These are phyloP conservation scores for Taurulus bubalis DNA, from an alignment of 2,113 vertebrate species.

Conservation along the genomic window DNA sequence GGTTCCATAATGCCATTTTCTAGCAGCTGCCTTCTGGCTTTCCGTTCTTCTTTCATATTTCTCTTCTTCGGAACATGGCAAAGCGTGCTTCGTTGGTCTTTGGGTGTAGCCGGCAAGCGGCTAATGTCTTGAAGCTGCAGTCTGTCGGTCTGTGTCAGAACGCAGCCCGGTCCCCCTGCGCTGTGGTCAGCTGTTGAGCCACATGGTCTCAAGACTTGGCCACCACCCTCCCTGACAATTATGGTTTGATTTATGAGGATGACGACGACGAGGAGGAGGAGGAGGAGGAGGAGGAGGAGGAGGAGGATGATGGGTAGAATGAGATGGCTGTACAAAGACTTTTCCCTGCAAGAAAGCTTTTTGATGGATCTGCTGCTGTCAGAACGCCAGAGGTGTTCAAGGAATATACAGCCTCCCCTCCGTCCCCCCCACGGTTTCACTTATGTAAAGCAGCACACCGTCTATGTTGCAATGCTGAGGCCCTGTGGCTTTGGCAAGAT, in stretches of 20 bases:
- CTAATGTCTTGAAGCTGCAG: slow-evolving; percentile 14
- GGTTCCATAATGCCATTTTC: slow-evolving; percentile 15
- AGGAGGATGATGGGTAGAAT: not conserved
- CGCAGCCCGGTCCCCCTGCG: slow-evolving; percentile 46
- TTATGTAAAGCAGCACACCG: slow-evolving; percentile 55
- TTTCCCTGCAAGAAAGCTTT: slow-evolving; percentile 23
- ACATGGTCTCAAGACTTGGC: slow-evolving; percentile 56
- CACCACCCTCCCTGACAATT: slow-evolving; percentile 58
- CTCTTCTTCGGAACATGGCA: not conserved
- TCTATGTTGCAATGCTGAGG: slow-evolving; percentile 23
- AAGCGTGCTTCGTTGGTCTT: not conserved
- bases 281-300: not conserved
- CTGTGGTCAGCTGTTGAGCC: slow-evolving; percentile 69
- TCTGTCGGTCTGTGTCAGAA: slow-evolving; percentile 24
- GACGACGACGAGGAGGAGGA: slow-evolving; percentile 3
- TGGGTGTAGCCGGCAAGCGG: slow-evolving; percentile 8
- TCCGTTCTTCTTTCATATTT: not conserved
- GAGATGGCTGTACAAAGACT: slow-evolving; percentile 21
- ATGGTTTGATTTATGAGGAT: slow-evolving; percentile 67
- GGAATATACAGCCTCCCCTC: slow-evolving; percentile 30
- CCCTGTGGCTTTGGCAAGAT: slow-evolving; percentile 42
- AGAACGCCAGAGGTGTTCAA: slow-evolving; percentile 42
- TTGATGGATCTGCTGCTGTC: slow-evolving; percentile 65
- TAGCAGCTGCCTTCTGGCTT: slow-evolving; percentile 6
- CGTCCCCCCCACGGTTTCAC: slow-evolving; percentile 24